These are phyloP conservation scores for Nebria brevicollis DNA, from an alignment of 2,888 invertebrate species.

Conservation along the genomic window DNA sequence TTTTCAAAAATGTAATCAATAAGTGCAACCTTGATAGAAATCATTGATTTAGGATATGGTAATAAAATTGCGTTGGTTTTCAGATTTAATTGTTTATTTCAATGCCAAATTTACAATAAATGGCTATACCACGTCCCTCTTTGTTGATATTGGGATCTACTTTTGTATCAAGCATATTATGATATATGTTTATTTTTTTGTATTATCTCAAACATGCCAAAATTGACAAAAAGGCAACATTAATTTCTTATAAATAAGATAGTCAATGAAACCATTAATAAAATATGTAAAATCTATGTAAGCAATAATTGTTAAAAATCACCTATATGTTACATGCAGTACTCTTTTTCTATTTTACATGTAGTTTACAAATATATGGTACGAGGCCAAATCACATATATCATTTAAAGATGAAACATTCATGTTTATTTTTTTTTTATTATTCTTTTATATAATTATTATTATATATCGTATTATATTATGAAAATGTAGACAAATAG, in stretches of 20 bases:
- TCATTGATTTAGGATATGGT: neutral
- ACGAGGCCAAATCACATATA: slow-evolving; percentile 61
- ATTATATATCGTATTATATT: slow-evolving; percentile 42
- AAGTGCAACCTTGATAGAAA: neutral
- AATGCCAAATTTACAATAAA: slow-evolving; percentile 54
- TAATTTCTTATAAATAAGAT: slow-evolving; percentile 57
- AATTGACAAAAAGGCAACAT: slow-evolving; percentile 61
- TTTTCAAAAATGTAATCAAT: neutral
- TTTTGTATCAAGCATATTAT: slow-evolving; percentile 44
- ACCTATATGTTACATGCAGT: slow-evolving; percentile 58
- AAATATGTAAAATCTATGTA: slow-evolving; percentile 59
- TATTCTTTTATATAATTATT: slow-evolving; percentile 22
- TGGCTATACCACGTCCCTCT: slow-evolving; percentile 49
- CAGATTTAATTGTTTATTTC: slow-evolving; percentile 53
- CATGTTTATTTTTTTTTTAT: slow-evolving; percentile 22
- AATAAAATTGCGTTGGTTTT: neutral
- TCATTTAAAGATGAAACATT: slow-evolving; percentile 49
- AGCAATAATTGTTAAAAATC: slow-evolving; percentile 54
- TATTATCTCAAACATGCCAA: slow-evolving; percentile 49
- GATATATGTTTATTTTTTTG: slow-evolving; percentile 26
- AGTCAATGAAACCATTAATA: slow-evolving; percentile 57
- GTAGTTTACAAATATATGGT: slow-evolving; percentile 57
- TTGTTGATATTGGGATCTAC: slow-evolving; percentile 50
- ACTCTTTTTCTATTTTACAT: slow-evolving; percentile 56
- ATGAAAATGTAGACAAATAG: slow-evolving; percentile 50